Conservation (phyloP, 2,888 invertebrate genomes). For the Plagodis dolabraria region DNA sequence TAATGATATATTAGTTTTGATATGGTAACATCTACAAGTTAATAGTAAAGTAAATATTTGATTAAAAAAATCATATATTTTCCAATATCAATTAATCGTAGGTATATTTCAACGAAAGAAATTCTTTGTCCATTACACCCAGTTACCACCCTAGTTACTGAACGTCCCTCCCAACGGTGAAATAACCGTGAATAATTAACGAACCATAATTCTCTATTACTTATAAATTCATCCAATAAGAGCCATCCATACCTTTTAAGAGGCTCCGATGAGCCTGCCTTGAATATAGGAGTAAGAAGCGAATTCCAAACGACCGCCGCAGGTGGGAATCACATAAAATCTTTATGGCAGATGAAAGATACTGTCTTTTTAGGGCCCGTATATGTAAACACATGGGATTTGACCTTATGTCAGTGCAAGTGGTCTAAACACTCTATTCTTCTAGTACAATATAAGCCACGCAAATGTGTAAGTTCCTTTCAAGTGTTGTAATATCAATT, state of each 20-base stretch:
- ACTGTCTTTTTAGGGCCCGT: slow-evolving; percentile 34
- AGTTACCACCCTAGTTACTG: not conserved
- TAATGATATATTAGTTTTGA: no score
- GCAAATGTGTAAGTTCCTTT: no score
- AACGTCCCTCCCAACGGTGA: not conserved
- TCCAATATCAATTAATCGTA: no score
- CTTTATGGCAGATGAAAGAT: slow-evolving; percentile 40
- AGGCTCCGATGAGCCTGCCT: slow-evolving; percentile 14
- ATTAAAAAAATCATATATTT: no score
- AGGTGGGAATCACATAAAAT: slow-evolving; percentile 47
- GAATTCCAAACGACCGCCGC: slow-evolving; percentile 32
- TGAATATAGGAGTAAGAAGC: slow-evolving; percentile 36
- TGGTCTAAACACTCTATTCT: no score
- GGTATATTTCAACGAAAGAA: no score
- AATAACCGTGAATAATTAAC: slow-evolving; percentile 7
- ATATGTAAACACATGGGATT: slow-evolving; percentile 18
- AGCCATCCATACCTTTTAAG: slow-evolving; percentile 18
- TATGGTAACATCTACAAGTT: no score
- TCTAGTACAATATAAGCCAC: no score
- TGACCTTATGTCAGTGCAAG: slow-evolving; percentile 9
- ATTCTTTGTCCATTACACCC: no score
- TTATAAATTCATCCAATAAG: slow-evolving; percentile 15
- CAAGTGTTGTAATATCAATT: no score
- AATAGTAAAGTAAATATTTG: no score
- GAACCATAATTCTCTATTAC: slow-evolving; percentile 9